phyloP scores from a whole-genome alignment of 1,140 invertebrate species.

The Planococcus citri region DNA sequence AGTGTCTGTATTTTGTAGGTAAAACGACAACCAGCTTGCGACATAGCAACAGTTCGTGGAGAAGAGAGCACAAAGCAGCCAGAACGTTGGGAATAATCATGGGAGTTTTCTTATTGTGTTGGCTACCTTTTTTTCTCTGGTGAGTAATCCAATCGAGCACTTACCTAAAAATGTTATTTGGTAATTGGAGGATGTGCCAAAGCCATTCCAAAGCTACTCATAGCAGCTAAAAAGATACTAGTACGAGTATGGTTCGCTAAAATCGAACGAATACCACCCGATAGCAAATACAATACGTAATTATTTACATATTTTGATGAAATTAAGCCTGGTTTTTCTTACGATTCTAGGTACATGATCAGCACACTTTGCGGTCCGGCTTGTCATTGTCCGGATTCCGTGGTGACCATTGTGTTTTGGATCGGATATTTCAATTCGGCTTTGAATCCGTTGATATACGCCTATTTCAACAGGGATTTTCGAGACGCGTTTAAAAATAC shows the following conservation, averaged over 20 bases:
- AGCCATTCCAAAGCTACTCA: too few species aligned
- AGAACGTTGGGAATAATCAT: slow-evolving; percentile 83
- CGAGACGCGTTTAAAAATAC: slow-evolving; percentile 92
- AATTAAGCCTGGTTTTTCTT: too few species aligned
- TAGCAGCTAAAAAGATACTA: too few species aligned
- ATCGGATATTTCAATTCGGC: slow-evolving; percentile 91
- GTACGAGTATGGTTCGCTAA: too few species aligned
- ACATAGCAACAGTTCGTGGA: slow-evolving; percentile 23
- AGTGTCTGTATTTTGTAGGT: too few species aligned
- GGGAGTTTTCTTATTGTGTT: slow-evolving; percentile 75
- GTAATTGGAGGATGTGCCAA: too few species aligned
- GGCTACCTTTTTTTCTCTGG: slow-evolving; percentile 81
- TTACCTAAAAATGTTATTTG: too few species aligned
- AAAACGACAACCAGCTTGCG: background rate
- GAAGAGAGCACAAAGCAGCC: slow-evolving; percentile 36
- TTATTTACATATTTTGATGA: too few species aligned
- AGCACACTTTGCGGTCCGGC: slow-evolving; percentile 66
- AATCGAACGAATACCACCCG: too few species aligned
- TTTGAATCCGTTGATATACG: slow-evolving; percentile 91
- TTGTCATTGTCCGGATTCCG: slow-evolving; percentile 67
- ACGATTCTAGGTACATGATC: slow-evolving; percentile 84
- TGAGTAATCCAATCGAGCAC: slow-evolving; percentile 37
- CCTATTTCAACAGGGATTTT: slow-evolving; percentile 97
- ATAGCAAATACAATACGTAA: too few species aligned
- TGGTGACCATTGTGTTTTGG: slow-evolving; percentile 70